Evolutionary conservation across 2,888 invertebrate species (phyloP), one percentile per base, ranked within the genome.

Genomic region (Scotopteryx bipunctaria): DNA sequence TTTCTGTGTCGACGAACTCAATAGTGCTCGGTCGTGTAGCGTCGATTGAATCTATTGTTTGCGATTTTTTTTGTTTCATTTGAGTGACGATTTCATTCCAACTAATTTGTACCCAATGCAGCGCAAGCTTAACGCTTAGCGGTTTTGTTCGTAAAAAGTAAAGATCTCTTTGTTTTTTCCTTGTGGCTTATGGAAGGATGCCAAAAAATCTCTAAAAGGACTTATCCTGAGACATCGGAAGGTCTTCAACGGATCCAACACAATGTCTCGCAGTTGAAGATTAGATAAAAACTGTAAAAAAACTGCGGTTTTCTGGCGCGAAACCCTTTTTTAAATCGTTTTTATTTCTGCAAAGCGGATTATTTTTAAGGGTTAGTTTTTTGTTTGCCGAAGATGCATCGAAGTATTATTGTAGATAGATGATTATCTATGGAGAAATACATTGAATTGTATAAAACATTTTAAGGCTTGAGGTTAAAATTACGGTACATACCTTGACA

Each of bases 281-380:
- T 83, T 77, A 81, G 74, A 54, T 44, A 54, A 54, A 42, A 53
- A 43, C 38, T 47, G 32, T 38, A 53, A 76, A 76, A n/a, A 81
- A 77, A 76, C 72, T 79, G 83, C 71, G 83, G 86, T 82, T 75
- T 66, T 69, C 65, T 69, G 62, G 53, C 63, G 71, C 75, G 77
- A 73, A 82, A 78, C 76, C 81, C 76, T 75, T 84, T 83, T 77
- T 77, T 66, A 68, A 70, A 57, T 63, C 56, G 54, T 57, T 73
- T 74, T 77, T 71, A 76, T 73, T 78, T 86, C 79, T 59, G 81
- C 80, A 80, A 86, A 87, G 85, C 81, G 76, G 87, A 86, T 87
- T 86, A 86, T 76, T 81, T 83, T 81, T 75, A 81, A 74, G 77
- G 81, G 77, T 83, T 82, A 75, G 56, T 59, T 76, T 83, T 84